These are phyloP conservation scores for Acholoe squamosa DNA, from an alignment of 2,888 invertebrate species.

Conservation along the genomic window DNA sequence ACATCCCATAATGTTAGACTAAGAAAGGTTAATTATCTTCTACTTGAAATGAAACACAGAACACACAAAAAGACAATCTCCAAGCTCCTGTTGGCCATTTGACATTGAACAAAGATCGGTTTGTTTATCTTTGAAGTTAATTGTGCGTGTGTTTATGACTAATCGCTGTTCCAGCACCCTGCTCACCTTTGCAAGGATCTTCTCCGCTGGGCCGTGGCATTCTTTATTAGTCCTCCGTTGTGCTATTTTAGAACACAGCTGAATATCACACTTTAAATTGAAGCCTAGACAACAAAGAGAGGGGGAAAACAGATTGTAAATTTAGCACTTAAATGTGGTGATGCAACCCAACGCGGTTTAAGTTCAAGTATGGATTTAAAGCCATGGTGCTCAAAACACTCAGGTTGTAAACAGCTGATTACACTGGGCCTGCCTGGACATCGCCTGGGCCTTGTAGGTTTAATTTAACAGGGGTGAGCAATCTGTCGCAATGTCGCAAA, in stretches of 20 bases:
- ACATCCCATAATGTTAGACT: too few species aligned
- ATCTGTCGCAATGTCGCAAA: too few species aligned
- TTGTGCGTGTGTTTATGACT: background rate
- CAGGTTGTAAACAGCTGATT: too few species aligned
- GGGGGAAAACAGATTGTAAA: background rate
- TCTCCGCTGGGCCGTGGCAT: background rate
- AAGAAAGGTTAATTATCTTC: too few species aligned
- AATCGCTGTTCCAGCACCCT: background rate
- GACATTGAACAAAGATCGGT: background rate
- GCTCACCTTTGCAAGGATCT: background rate
- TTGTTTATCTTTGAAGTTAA: constrained; percentile 1
- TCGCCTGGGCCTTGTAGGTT: too few species aligned
- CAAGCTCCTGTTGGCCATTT: background rate
- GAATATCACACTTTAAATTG: background rate
- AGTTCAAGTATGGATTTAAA: too few species aligned
- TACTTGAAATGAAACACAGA: too few species aligned
- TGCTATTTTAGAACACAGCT: background rate
- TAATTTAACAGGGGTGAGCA: too few species aligned
- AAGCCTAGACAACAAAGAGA: background rate
- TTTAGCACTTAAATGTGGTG: background rate
- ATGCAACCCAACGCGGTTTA: background rate
- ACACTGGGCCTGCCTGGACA: too few species aligned
- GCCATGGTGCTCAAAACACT: too few species aligned
- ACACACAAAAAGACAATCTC: background rate
- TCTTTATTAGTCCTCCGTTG: background rate